These are phyloP conservation scores for Polietes domitor DNA, from an alignment of 2,888 invertebrate species.

Conservation along the genomic window DNA sequence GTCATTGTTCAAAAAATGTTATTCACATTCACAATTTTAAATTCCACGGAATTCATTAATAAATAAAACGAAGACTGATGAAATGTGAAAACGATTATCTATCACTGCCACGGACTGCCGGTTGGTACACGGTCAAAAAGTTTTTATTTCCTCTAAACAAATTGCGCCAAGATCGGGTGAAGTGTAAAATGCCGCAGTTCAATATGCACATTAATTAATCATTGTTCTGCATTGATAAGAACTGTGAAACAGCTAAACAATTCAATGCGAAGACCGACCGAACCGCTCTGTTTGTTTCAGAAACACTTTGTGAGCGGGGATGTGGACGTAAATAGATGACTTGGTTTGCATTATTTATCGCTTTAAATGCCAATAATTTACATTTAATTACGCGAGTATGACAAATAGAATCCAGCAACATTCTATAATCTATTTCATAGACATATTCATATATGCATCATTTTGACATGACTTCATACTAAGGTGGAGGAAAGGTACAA, in stretches of 20 bases:
- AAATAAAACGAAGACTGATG: neutral
- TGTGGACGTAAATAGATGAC: no score
- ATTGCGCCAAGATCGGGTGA: neutral
- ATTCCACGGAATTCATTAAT: constrained; percentile 49
- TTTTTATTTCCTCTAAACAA: neutral
- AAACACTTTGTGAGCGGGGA: no score
- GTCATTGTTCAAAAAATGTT: constrained; percentile 40
- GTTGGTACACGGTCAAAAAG: neutral
- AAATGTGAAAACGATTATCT: constrained; percentile 21
- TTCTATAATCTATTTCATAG: no score
- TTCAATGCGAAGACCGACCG: no score
- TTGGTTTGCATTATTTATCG: no score
- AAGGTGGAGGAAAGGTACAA: no score
- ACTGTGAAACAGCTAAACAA: neutral
- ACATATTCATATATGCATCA: no score
- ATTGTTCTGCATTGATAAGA: neutral
- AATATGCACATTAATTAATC: constrained; percentile 15
- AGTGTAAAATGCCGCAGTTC: neutral
- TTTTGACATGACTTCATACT: no score
- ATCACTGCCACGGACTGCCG: neutral
- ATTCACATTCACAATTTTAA: constrained; percentile 38
- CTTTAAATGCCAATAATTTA: no score
- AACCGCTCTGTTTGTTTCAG: no score
- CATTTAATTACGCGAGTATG: no score
- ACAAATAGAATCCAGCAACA: no score